phyloP scores from a whole-genome alignment of 2,888 invertebrate genomes.

The Mesochorus sp. region DNA sequence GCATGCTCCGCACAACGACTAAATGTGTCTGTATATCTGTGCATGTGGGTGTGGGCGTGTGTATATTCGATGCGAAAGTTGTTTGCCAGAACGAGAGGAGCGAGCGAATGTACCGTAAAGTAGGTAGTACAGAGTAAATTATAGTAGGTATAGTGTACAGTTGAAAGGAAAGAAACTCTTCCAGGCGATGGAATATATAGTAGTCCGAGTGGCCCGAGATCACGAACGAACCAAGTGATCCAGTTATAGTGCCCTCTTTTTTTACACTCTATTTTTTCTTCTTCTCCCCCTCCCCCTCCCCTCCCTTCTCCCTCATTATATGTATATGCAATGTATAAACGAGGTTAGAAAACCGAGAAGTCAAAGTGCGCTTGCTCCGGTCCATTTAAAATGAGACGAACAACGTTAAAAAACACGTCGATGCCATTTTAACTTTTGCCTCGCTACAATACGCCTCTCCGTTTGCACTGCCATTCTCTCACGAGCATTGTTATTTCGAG shows the following conservation, averaged over 20 bases:
- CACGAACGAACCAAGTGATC: slow-evolving; percentile 58
- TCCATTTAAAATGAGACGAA: slow-evolving; percentile 29
- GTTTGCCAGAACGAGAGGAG: slow-evolving; percentile 18
- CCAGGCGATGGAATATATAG: slow-evolving; percentile 36
- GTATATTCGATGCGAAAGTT: slow-evolving; percentile 29
- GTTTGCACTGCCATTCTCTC: slow-evolving; percentile 1
- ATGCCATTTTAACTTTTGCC: slow-evolving; percentile 50
- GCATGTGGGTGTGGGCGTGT: not conserved
- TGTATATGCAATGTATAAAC: slow-evolving; percentile 16
- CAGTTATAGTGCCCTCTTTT: slow-evolving; percentile 62
- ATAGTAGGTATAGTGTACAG: slow-evolving; percentile 35
- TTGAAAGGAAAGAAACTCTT: slow-evolving; percentile 51
- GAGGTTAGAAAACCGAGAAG: slow-evolving; percentile 42
- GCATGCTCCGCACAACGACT: not conserved
- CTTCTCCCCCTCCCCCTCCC: slow-evolving; percentile 10
- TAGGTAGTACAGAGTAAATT: slow-evolving; percentile 40
- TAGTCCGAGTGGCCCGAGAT: slow-evolving; percentile 34
- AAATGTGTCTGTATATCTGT: not conserved
- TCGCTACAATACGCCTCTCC: slow-evolving; percentile 3
- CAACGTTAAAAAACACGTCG: slow-evolving; percentile 41
- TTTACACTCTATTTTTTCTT: slow-evolving; percentile 20
- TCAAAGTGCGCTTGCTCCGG: slow-evolving; percentile 19
- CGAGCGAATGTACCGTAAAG: slow-evolving; percentile 46
- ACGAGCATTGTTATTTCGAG: slow-evolving; percentile 15
- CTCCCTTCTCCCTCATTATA: slow-evolving; percentile 30